phyloP scores from a whole-genome alignment of 2,797 vertebrate species.

The Selene dorsalis region DNA sequence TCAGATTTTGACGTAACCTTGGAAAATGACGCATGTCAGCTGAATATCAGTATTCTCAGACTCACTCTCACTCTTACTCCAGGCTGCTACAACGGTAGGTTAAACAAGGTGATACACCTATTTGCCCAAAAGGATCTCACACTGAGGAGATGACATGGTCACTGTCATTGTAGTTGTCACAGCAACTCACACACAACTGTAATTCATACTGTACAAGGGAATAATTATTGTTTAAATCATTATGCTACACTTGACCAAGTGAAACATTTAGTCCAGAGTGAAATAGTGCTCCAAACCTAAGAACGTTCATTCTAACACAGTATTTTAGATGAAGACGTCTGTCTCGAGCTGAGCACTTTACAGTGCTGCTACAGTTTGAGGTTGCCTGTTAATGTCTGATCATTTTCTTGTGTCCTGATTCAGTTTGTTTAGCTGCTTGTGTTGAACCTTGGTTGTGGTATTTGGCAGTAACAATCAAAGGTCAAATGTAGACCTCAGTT shows the following conservation, averaged over 20 bases:
- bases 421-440: constrained; percentile 2
- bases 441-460: neutral
- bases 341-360: neutral
- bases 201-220: neutral
- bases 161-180: neutral
- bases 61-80: neutral
- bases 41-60: constrained; percentile 2
- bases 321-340: neutral
- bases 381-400: neutral
- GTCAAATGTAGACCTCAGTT: neutral
- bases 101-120: constrained; percentile 23
- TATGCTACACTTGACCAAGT: neutral
- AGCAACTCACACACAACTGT: constrained; percentile 8
- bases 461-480: neutral
- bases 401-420: neutral
- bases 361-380: constrained; percentile 4
- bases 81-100: neutral
- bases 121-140: constrained; percentile 12
- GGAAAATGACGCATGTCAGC: constrained; percentile 16
- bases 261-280: neutral
- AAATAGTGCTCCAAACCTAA: neutral
- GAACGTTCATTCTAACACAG: neutral
- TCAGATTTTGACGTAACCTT: constrained; percentile 15
- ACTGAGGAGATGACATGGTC: neutral
- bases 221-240: neutral